Base-by-base conservation (phyloP, 2,113 vertebrate species). In the Rhombomys opimus region DNA sequence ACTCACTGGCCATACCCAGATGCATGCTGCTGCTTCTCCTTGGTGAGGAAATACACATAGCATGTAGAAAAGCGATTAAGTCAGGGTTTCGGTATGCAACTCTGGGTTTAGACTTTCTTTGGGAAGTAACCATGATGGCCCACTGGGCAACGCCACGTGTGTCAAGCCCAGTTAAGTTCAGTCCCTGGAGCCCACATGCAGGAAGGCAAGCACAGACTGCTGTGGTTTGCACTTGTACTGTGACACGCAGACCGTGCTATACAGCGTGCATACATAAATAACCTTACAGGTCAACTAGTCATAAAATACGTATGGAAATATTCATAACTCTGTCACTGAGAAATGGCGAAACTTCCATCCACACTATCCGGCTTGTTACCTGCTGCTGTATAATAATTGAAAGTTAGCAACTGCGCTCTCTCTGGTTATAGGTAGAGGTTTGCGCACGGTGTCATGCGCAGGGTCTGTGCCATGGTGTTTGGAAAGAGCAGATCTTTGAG, bases 291-390 rank as follows among this genome's bases (percentile, higher is more conserved):
- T 1, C 5, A 82, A 97, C 97, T 97, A 91, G 97, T 96, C 97
- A 41, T 41, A 98, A 98, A 98, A 97, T 65, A 93, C 96, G 88
- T 94, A 63, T 93, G 0, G 0, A 98, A 98, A 94, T 97, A 96
- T 93, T 98, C 75, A 97, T 91, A 97, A 93, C 3, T 73, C 87
- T 20, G 1, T 95, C 80, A 94, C 94, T 95, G 87, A 92, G 95
- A 97, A 92, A 91, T 30, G 82, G 96, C 90, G 22, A 25, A 94
- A 93, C 17, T 9, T 80, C 15, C 17, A 76, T 32, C 35, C 32
- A 1, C n/a, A 30, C 73, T 61, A 50, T 87, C 5, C 35, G 50
- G 9, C 65, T 1, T 65, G 14, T 50, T 84, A 63, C n/a, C 72
- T 78, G 6, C 67, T 80, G 46, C 63, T 67, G 32, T 46, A 1